phyloP scores from a whole-genome alignment of 2,888 invertebrate species.

The Embidobia sp. region DNA sequence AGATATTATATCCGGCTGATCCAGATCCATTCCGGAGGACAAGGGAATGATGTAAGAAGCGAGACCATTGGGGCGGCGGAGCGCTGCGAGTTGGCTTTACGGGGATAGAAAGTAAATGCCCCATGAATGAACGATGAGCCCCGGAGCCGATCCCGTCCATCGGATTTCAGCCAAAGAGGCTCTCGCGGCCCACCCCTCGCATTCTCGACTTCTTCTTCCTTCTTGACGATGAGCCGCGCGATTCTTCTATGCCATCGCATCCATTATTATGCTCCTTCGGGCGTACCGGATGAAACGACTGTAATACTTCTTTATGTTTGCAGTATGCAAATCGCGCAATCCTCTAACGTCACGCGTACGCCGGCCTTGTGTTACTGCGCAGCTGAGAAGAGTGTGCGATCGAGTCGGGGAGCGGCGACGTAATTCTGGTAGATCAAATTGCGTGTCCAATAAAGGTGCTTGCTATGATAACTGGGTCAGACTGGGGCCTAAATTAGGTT shows the following conservation, averaged over 20 bases:
- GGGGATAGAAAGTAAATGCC: conserved; percentile 80
- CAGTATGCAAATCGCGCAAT: conserved; percentile 57
- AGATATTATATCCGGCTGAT: conserved; percentile 77
- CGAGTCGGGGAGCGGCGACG: too few relatives aligned
- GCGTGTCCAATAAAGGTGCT: too few relatives aligned
- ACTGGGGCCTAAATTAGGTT: too few relatives aligned
- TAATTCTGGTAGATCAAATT: too few relatives aligned
- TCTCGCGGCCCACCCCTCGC: conserved; percentile 57
- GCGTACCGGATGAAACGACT: conserved; percentile 62
- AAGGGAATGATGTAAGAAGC: conserved; percentile 75
- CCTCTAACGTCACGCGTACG: conserved; percentile 34
- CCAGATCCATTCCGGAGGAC: conserved; percentile 77
- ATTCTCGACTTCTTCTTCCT: conserved; percentile 69
- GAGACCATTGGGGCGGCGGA: conserved; percentile 60
- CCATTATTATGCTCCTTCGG: conserved; percentile 72
- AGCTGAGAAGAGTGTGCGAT: neutral
- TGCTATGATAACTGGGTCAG: too few relatives aligned
- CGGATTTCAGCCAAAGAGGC: conserved; percentile 71
- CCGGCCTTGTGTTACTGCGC: conserved; percentile 17
- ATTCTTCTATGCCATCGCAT: conserved; percentile 66
- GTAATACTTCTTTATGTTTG: conserved; percentile 63
- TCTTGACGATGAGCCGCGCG: conserved; percentile 72
- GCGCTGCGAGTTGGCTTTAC: conserved; percentile 75
- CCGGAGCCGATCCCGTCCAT: conserved; percentile 69
- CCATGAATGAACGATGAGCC: conserved; percentile 81